Evolutionary conservation across 2,888 invertebrate genomes (phyloP).

Genomic region (Cerceris ruficornis): DNA sequence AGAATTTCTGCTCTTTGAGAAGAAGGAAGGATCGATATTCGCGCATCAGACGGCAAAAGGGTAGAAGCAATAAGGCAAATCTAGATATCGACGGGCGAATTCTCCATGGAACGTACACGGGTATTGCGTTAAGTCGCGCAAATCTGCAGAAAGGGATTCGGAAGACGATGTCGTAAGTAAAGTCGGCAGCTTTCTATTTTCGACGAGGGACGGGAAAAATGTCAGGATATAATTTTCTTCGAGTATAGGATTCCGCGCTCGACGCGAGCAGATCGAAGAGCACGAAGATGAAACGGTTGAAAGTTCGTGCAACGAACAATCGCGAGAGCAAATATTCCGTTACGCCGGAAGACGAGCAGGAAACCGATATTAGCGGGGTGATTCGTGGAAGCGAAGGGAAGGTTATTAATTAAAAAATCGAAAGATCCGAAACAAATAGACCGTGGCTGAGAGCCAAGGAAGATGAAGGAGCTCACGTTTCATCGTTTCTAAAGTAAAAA

Average conservation of each 20-base stretch:
- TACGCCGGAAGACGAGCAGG: too few relatives aligned
- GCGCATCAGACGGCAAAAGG: conserved; percentile 22
- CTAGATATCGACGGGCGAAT: conserved; percentile 49
- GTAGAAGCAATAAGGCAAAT: conserved; percentile 30
- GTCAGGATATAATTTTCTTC: background rate
- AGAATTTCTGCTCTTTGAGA: background rate
- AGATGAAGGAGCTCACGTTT: too few relatives aligned
- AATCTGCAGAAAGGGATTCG: conserved; percentile 34
- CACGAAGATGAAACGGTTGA: too few relatives aligned
- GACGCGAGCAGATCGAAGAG: too few relatives aligned
- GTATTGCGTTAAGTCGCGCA: conserved; percentile 36
- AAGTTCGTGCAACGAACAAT: too few relatives aligned
- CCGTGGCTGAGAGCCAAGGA: too few relatives aligned
- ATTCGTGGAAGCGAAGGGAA: too few relatives aligned
- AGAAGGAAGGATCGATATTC: background rate
- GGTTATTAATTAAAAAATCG: too few relatives aligned
- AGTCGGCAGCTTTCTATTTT: conserved; percentile 17
- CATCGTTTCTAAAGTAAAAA: background rate
- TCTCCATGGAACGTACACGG: conserved; percentile 32
- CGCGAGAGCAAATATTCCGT: too few relatives aligned
- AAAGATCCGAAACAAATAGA: too few relatives aligned
- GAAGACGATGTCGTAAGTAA: conserved; percentile 17
- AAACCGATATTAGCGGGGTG: too few relatives aligned
- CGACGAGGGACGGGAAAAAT: conserved; percentile 22
- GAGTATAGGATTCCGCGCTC: background rate